Base-by-base conservation (phyloP, 2,888 invertebrate genomes). In the Apodemia mormo region DNA sequence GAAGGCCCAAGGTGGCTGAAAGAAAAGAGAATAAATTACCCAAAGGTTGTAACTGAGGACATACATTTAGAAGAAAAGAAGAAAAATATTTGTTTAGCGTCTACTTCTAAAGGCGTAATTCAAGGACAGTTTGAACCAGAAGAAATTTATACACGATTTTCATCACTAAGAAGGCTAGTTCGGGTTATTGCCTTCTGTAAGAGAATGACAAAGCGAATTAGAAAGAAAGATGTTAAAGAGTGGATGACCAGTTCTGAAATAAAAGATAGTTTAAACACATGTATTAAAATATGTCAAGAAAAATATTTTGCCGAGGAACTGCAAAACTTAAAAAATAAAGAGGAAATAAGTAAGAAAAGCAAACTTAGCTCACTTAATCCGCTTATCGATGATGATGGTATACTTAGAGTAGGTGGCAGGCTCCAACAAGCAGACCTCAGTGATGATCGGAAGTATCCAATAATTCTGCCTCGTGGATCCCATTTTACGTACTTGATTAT, bases 1-100 rank as follows among this genome's bases (percentile, higher is more conserved):
- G 5, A 65, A 22, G 78, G 76, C n/a, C 77, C 78, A 10, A 12
- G 12, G 9, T 75, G 70, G 68, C 56, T 78, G 58, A 58, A 58
- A n/a, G 30, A 66, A 40, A 49, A 69, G 12, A 66, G 43, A 7
- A 65, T 69, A 9, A 58, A 54, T 14, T 71, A 69, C 30, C 68
- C 8, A 3, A 37, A 14, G 12, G 30, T 43, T 8, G 6, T 10
- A 9, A 9, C 12, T n/a, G 10, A 52, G 22, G 52, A 68, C 14
- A 67, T 65, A 4, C 43, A 68, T 30, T 9, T 68, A 5, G 43
- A 64, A 14, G 40, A 56, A 37, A 66, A n/a, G 37, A 56, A 29
- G 8, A 37, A 40, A 30, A 58, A n/a, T 10, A 30, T 61, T 33
- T 54, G 40, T 66, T 30, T 43, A 61, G 29, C 14, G 29, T 22